These are phyloP conservation scores for Thripadectes ignobilis DNA, from an alignment of 2,797 vertebrate genomes.

Conservation along the genomic window DNA sequence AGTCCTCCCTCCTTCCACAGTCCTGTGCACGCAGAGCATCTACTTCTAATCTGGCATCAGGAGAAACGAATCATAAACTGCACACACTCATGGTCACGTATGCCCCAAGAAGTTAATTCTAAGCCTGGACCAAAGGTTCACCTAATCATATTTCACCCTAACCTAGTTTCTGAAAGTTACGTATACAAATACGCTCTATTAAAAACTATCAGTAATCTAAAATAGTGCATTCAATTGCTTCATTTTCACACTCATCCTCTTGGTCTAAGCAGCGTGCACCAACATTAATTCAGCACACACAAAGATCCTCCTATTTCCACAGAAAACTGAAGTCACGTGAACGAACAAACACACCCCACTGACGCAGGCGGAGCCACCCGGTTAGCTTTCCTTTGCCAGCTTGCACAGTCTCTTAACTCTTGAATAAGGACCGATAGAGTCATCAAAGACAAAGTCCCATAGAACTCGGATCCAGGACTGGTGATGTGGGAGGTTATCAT, in stretches of 20 bases:
- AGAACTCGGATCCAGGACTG: conserved; percentile 92
- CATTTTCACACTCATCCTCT: neutral
- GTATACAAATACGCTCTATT: neutral
- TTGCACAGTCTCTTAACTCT: conserved; percentile 90
- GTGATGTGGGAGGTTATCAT: conserved; percentile 91
- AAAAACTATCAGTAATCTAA: neutral
- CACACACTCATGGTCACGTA: rapidly evolving
- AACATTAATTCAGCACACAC: neutral
- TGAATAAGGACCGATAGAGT: conserved; percentile 89
- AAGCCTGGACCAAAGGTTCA: neutral
- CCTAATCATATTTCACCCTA: neutral
- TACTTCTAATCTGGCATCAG: neutral
- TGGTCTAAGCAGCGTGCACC: neutral
- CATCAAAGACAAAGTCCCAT: conserved; percentile 95
- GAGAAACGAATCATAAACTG: neutral
- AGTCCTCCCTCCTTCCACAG: neutral
- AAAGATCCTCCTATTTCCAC: neutral
- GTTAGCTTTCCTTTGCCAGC: conserved; percentile 77
- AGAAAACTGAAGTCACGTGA: neutral
- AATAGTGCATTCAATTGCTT: neutral
- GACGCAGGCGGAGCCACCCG: neutral
- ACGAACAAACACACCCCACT: neutral
- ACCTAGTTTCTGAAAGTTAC: neutral
- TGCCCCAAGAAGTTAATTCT: neutral
- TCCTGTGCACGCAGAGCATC: neutral